phyloP scores from a whole-genome alignment of 2,797 vertebrate genomes.

The Dendrocincla tyrannina region DNA sequence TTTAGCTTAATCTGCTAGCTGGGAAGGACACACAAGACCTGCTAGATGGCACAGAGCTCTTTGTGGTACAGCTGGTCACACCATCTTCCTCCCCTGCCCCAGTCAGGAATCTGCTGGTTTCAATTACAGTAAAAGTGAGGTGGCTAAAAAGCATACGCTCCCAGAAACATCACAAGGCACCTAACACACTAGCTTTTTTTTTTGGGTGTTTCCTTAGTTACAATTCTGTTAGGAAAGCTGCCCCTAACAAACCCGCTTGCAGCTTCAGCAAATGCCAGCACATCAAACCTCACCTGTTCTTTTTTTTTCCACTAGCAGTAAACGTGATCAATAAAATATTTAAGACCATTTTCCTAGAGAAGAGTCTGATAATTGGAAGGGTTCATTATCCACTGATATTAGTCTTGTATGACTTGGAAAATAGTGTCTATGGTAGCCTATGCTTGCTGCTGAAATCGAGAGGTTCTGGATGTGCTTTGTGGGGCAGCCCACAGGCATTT shows the following conservation, averaged over 20 bases:
- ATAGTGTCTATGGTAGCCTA: background rate
- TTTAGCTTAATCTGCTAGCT: background rate
- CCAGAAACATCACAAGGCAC: background rate
- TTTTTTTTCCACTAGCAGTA: background rate
- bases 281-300: background rate
- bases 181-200: background rate
- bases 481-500: background rate
- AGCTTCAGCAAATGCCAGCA: background rate
- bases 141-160: background rate
- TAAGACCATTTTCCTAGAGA: background rate
- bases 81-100: accelerated
- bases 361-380: background rate
- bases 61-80: too few relatives aligned
- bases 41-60: background rate
- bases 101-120: background rate
- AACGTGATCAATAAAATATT: background rate
- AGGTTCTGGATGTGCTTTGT: background rate
- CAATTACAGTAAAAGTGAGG: background rate
- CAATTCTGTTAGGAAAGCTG: background rate
- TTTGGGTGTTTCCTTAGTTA: background rate
- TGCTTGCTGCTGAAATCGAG: background rate
- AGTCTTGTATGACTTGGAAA: background rate
- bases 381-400: background rate
- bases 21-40: background rate
- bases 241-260: background rate